A percentile compares a stretch with the other conserved stretches of the same genome.
These are phyloP conservation scores for Ptilorrhoa leucosticta DNA, from an alignment of 2,113 vertebrate genomes.

Conservation along the genomic window DNA sequence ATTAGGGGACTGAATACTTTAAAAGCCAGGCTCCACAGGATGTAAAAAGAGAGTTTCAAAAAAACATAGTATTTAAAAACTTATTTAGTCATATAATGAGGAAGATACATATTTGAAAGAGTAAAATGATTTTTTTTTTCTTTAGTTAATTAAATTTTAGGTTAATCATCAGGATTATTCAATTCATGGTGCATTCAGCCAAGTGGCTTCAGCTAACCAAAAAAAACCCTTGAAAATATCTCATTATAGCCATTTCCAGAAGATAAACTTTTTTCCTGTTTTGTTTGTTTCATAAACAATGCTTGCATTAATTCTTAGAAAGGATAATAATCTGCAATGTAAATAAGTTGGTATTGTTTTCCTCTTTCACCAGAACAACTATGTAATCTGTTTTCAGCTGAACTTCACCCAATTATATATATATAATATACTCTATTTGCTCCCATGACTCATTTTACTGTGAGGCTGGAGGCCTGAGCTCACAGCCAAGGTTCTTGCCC, in stretches of 20 bases:
- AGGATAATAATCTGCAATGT: not conserved
- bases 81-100: not conserved
- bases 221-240: not conserved
- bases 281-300: not conserved
- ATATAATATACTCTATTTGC: not conserved
- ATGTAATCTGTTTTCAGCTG: not conserved
- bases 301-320: not conserved
- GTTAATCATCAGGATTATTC: conserved; percentile 14
- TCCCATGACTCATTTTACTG: not conserved
- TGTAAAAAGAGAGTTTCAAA: not conserved
- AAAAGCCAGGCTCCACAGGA: not conserved
- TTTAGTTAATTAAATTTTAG: conserved; percentile 24
- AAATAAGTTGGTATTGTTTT: not conserved
- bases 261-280: not conserved
- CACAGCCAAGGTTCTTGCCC: not conserved
- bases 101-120: not conserved
- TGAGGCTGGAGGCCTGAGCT: not conserved
- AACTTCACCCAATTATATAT: not conserved
- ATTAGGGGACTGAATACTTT: conserved; percentile 18
- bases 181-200: not conserved
- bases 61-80: not conserved
- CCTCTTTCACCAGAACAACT: not conserved
- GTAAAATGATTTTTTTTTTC: not conserved
- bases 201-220: not conserved
- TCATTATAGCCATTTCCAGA: not conserved